A percentile compares a stretch with the other conserved stretches of the same genome.
phyloP scores from a whole-genome alignment of 2,113 vertebrate species.

The Anolis carolinensis region DNA sequence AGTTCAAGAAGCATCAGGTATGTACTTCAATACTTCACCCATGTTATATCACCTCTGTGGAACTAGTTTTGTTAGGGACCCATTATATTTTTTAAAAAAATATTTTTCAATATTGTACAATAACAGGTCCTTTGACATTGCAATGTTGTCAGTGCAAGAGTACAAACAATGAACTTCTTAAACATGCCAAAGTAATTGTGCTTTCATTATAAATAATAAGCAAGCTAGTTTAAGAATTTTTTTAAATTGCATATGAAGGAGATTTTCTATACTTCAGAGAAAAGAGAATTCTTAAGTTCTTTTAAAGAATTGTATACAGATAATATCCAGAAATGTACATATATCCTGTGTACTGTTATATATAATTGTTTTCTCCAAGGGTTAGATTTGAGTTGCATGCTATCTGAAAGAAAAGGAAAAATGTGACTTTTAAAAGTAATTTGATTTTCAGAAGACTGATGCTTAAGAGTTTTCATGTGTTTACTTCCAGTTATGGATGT shows the following conservation, averaged over 20 bases:
- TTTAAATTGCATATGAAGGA: neutral
- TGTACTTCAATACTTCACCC: constrained; percentile 30
- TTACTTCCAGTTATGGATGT: neutral
- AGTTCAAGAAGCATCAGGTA: constrained; percentile 80
- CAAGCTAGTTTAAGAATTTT: neutral
- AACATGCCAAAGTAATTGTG: neutral
- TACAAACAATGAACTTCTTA: neutral
- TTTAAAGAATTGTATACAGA: neutral
- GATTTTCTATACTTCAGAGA: neutral
- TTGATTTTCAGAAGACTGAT: neutral
- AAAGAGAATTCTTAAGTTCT: neutral
- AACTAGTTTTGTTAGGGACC: neutral
- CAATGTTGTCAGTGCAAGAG: neutral
- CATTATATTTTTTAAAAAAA: neutral
- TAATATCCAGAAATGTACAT: neutral
- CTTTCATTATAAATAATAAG: neutral
- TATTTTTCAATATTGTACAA: neutral
- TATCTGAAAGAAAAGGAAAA: neutral
- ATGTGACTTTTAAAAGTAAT: neutral
- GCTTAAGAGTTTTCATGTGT: neutral
- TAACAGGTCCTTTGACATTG: neutral
- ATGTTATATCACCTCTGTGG: constrained; percentile 17
- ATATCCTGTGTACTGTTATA: neutral
- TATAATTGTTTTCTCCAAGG: neutral
- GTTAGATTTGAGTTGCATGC: neutral